Percentiles rank a stretch among this genome's conserved stretches.
These are phyloP conservation scores for Melipona bicolor DNA, from an alignment of 2,888 invertebrate genomes.

Conservation along the genomic window DNA sequence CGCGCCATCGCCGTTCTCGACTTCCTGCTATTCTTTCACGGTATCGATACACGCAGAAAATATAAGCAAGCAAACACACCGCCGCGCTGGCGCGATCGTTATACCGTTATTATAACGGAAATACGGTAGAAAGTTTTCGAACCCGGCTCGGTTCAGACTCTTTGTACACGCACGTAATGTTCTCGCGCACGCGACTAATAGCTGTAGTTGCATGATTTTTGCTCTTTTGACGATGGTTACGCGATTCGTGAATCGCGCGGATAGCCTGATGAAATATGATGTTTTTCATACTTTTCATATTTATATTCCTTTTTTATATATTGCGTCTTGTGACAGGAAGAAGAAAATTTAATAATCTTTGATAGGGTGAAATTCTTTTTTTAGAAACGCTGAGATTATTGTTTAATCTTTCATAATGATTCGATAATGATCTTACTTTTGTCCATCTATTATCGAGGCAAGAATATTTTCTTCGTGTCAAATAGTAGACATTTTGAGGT, in stretches of 20 bases:
- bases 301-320: too few relatives aligned
- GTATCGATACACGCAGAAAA: slow-evolving; percentile 53
- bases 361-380: too few relatives aligned
- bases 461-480: too few relatives aligned
- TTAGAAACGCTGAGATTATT: too few relatives aligned
- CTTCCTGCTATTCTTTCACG: slow-evolving; percentile 63
- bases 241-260: background rate
- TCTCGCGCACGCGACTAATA: background rate
- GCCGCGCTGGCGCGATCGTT: slow-evolving; percentile 25
- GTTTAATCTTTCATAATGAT: too few relatives aligned
- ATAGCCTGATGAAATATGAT: background rate
- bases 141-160: background rate
- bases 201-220: background rate
- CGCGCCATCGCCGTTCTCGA: slow-evolving; percentile 52
- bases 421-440: too few relatives aligned
- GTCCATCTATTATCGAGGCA: too few relatives aligned
- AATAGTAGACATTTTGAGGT: too few relatives aligned
- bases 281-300: background rate
- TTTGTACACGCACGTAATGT: background rate
- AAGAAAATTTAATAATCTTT: too few relatives aligned
- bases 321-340: too few relatives aligned
- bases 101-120: slow-evolving; percentile 69
- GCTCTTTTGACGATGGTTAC: background rate
- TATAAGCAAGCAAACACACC: slow-evolving; percentile 5
- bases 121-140: slow-evolving; percentile 61